Percentiles rank a stretch among this genome's conserved stretches.
Conservation (phyloP, 1,140 invertebrate species). For the Drosophila mayri region DNA sequence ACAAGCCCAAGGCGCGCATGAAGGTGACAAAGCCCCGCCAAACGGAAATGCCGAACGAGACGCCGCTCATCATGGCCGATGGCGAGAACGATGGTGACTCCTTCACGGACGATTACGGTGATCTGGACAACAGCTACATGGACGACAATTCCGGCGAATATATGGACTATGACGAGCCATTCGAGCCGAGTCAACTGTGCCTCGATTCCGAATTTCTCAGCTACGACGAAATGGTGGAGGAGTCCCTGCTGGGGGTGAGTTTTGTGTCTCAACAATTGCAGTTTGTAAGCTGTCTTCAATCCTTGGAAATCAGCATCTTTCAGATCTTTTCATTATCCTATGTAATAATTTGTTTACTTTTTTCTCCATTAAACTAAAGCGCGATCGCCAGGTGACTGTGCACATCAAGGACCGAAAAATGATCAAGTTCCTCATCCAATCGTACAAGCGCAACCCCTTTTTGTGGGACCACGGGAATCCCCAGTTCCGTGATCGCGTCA, state of each 20-base stretch:
- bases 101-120: conserved; percentile 63
- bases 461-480: conserved; percentile 80
- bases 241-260: conserved; percentile 74
- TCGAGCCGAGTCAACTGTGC: conserved; percentile 35
- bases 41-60: conserved; percentile 50
- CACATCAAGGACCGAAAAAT: conserved; percentile 83
- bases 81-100: conserved; percentile 51
- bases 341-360: not conserved
- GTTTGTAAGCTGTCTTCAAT: not conserved
- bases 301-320: no score
- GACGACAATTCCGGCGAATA: conserved; percentile 62
- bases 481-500: conserved; percentile 77
- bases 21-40: conserved; percentile 42
- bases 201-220: conserved; percentile 60
- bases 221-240: conserved; percentile 81
- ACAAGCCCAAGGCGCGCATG: conserved; percentile 37
- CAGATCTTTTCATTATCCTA: no score
- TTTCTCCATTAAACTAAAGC: not conserved
- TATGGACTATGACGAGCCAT: conserved; percentile 49
- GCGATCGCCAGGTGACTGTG: conserved; percentile 72
- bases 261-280: not conserved
- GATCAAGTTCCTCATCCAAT: conserved; percentile 81
- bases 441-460: conserved; percentile 78
- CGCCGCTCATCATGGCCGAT: not conserved
- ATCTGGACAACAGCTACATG: conserved; percentile 55